Evolutionary conservation across 1,140 invertebrate species (phyloP).

Genomic region (Drosophila gunungcola): DNA sequence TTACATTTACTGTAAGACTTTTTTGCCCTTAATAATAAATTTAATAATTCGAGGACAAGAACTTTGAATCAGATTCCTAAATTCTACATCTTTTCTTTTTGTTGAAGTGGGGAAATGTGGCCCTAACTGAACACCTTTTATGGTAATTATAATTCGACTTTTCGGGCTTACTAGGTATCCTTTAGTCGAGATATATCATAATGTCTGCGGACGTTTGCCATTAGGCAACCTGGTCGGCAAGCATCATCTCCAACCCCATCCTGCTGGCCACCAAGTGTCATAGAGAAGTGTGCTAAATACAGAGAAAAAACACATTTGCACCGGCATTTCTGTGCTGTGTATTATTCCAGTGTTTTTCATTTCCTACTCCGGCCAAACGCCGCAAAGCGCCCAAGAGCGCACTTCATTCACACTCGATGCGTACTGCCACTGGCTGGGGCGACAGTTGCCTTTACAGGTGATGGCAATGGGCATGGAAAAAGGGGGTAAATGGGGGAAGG

Average conservation of each 20-base stretch:
- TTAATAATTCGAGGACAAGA: no score
- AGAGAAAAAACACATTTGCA: slow-evolving; percentile 63
- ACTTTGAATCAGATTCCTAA: no score
- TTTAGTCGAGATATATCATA: neutral
- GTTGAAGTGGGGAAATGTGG: no score
- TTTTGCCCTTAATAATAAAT: no score
- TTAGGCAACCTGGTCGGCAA: slow-evolving; percentile 46
- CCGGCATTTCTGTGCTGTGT: slow-evolving; percentile 57
- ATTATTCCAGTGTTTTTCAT: slow-evolving; percentile 54
- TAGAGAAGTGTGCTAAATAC: slow-evolving; percentile 63
- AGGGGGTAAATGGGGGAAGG: neutral
- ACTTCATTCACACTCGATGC: slow-evolving; percentile 83
- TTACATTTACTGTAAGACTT: no score
- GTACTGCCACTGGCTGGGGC: slow-evolving; percentile 45
- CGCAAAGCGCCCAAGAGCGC: slow-evolving; percentile 75
- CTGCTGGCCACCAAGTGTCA: slow-evolving; percentile 70
- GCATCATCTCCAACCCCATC: slow-evolving; percentile 36
- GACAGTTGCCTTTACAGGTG: slow-evolving; percentile 39
- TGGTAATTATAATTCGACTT: neutral
- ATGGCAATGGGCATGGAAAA: slow-evolving; percentile 5
- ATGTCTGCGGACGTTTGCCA: slow-evolving; percentile 12
- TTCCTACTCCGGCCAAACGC: slow-evolving; percentile 71
- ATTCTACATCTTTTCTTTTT: no score
- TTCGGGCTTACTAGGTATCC: slow-evolving; percentile 1
- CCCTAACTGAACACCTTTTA: no score